phyloP scores from a whole-genome alignment of 2,888 invertebrate species.

The Ophion ventricosus region DNA sequence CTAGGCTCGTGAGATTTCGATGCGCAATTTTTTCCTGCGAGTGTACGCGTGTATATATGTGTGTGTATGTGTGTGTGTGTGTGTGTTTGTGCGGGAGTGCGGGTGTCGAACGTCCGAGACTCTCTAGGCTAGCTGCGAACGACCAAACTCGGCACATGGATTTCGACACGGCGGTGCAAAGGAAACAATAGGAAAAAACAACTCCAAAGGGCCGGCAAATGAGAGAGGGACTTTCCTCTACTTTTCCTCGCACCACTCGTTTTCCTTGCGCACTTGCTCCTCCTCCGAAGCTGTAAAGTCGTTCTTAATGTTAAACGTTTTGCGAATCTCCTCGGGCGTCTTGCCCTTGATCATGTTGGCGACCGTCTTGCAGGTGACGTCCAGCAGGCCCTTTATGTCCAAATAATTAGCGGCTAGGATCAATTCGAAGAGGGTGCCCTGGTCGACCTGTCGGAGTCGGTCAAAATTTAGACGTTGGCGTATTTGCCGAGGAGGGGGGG shows the following conservation, averaged over 20 bases:
- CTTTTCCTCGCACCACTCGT: conserved; percentile 97
- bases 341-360: conserved; percentile 99
- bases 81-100: too few relatives aligned
- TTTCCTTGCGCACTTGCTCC: conserved; percentile 98
- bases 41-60: background rate
- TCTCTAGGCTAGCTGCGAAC: conserved; percentile 29
- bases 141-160: background rate
- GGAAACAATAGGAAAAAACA: background rate
- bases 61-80: background rate
- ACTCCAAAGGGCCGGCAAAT: background rate
- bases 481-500: background rate
- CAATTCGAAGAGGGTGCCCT: conserved; percentile 97
- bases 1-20: conserved; percentile 23
- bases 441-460: conserved; percentile 88
- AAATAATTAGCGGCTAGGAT: conserved; percentile 98
- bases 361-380: conserved; percentile 99
- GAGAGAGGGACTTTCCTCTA: conserved; percentile 79
- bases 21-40: conserved; percentile 9
- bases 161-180: background rate
- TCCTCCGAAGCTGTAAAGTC: conserved; percentile 98
- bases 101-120: conserved; percentile 9
- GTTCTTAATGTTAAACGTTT: conserved; percentile 98
- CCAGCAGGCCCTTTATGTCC: conserved; percentile 97
- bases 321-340: conserved; percentile 98
- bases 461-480: background rate